These are phyloP conservation scores for Phaethon lepturus DNA, from an alignment of 2,113 vertebrate genomes.

Conservation along the genomic window DNA sequence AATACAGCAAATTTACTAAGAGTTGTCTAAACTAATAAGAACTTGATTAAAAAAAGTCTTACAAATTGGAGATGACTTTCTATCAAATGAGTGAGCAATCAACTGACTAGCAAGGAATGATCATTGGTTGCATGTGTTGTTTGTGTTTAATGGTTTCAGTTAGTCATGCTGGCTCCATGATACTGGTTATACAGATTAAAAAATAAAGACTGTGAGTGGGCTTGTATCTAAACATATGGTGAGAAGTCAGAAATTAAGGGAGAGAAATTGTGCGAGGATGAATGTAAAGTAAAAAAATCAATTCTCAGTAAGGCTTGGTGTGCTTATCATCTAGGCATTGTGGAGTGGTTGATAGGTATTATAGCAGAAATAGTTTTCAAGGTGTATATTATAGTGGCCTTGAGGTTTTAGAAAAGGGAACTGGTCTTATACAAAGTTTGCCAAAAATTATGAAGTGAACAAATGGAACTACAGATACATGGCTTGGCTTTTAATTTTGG, in stretches of 20 bases:
- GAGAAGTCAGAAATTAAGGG: not conserved
- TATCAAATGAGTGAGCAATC: not conserved
- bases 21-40: not conserved
- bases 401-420: not conserved
- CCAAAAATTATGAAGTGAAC: not conserved
- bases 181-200: not conserved
- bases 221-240: not conserved
- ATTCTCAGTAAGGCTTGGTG: not conserved
- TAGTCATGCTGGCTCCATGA: not conserved
- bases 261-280: not conserved
- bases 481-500: not conserved
- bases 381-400: not conserved
- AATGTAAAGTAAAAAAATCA: not conserved
- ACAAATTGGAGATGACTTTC: not conserved
- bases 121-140: not conserved
- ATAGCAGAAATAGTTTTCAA: not conserved
- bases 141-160: not conserved
- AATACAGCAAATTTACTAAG: not conserved
- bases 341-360: not conserved
- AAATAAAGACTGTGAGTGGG: not conserved
- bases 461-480: not conserved
- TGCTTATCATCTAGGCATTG: not conserved
- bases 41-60: not conserved
- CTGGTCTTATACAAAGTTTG: not conserved
- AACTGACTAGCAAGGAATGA: not conserved